Evolutionary conservation across 2,888 invertebrate species (phyloP).

Genomic region (Molorchus minor): DNA sequence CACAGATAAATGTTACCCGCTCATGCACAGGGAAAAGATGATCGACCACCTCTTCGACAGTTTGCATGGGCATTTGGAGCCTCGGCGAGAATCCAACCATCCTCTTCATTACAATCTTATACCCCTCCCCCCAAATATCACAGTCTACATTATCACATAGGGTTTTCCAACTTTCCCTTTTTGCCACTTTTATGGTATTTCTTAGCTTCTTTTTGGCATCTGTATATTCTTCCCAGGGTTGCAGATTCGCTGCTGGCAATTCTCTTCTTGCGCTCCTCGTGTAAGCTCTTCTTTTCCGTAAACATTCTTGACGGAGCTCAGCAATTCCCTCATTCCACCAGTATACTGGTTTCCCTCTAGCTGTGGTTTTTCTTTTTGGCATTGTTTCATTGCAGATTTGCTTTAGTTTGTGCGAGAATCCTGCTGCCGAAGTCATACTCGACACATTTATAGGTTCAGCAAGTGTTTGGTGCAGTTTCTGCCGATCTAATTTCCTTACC

Average conservation of each 20-base stretch:
- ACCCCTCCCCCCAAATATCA: no score
- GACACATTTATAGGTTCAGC: neutral
- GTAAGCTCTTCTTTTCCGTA: constrained; percentile 15
- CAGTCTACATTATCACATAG: constrained; percentile 17
- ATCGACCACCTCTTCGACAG: constrained; percentile 9
- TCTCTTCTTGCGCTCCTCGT: constrained; percentile 7
- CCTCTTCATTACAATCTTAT: constrained; percentile 27
- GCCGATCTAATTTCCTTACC: constrained; percentile 22
- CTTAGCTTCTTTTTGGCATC: constrained; percentile 16
- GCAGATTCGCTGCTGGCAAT: neutral
- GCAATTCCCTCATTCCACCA: constrained; percentile 27
- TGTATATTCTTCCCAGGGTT: constrained; percentile 5
- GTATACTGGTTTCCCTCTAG: constrained; percentile 17
- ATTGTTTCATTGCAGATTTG: constrained; percentile 24
- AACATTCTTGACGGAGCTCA: neutral
- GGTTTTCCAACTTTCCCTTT: constrained; percentile 23
- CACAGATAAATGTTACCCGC: neutral
- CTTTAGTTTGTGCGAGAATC: constrained; percentile 4
- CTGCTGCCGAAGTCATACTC: neutral
- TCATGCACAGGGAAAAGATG: constrained; percentile 27
- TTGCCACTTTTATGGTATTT: constrained; percentile 10
- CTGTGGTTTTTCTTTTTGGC: constrained; percentile 13
- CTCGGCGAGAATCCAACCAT: constrained; percentile 21
- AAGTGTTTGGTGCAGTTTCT: constrained; percentile 7
- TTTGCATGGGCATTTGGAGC: constrained; percentile 7